These are phyloP conservation scores for Siniperca scherzeri DNA, from an alignment of 2,797 vertebrate genomes.

Conservation along the genomic window DNA sequence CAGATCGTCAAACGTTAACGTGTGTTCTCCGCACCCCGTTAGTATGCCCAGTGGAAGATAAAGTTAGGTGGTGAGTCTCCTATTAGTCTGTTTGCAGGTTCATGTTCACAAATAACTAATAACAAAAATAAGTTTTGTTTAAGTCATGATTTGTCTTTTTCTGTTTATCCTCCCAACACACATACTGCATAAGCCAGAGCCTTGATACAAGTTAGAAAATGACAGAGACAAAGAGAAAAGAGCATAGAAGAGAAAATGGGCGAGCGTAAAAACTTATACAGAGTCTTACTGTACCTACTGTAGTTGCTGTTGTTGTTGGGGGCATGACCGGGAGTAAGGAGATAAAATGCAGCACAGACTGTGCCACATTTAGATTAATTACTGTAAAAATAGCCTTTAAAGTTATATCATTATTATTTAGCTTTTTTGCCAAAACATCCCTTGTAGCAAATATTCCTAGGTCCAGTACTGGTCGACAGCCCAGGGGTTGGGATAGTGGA, in stretches of 20 bases:
- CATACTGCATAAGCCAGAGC: not conserved
- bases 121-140: not conserved
- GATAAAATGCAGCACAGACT: no score
- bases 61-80: not conserved
- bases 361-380: not conserved
- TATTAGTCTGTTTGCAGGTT: not conserved
- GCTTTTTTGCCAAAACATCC: not conserved
- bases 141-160: not conserved
- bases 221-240: no score
- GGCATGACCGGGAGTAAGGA: not conserved
- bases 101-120: not conserved
- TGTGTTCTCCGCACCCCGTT: conserved; percentile 5
- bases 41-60: not conserved
- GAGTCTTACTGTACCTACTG: not conserved
- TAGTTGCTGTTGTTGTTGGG: not conserved
- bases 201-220: not conserved
- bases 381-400: not conserved
- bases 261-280: not conserved
- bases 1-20: not conserved
- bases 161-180: not conserved
- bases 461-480: not conserved
- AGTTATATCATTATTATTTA: not conserved
- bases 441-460: not conserved
- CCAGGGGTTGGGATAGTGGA: not conserved
- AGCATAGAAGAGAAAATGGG: not conserved